phyloP scores from a whole-genome alignment of 1,140 invertebrate genomes.

The Lordiphosa stackelbergi region DNA sequence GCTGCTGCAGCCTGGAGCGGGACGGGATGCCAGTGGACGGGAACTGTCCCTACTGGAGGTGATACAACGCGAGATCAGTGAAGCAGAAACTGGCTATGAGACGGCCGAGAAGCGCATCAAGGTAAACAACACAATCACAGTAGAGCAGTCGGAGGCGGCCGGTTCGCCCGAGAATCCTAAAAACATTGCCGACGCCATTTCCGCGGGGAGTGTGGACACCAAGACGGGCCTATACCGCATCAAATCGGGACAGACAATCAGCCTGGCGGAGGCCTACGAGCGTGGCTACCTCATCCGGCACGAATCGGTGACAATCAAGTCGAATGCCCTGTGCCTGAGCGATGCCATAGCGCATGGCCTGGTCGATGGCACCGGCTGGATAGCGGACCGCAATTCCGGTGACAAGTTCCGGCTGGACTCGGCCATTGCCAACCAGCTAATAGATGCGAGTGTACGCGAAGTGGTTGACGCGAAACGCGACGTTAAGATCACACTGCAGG shows the following conservation, averaged over 20 bases:
- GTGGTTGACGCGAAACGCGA: slow-evolving; percentile 88
- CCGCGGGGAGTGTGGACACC: slow-evolving; percentile 87
- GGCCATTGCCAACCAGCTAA: slow-evolving; percentile 86
- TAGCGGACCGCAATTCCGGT: slow-evolving; percentile 89
- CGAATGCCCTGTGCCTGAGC: slow-evolving; percentile 85
- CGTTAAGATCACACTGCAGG: slow-evolving; percentile 86
- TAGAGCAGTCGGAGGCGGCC: slow-evolving; percentile 77
- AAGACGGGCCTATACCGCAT: slow-evolving; percentile 84
- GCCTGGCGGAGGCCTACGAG: slow-evolving; percentile 88
- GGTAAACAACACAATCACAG: slow-evolving; percentile 83
- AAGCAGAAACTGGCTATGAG: slow-evolving; percentile 86
- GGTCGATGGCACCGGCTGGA: slow-evolving; percentile 86
- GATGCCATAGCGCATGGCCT: slow-evolving; percentile 90
- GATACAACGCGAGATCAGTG: slow-evolving; percentile 91
- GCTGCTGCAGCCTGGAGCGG: slow-evolving; percentile 87
- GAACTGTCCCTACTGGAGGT: slow-evolving; percentile 91
- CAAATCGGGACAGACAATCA: slow-evolving; percentile 83
- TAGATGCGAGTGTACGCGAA: slow-evolving; percentile 87
- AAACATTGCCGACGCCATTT: slow-evolving; percentile 86
- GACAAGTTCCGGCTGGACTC: slow-evolving; percentile 88
- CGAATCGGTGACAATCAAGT: slow-evolving; percentile 85
- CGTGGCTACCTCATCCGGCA: slow-evolving; percentile 84
- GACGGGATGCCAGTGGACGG: slow-evolving; percentile 82
- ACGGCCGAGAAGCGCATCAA: slow-evolving; percentile 86
- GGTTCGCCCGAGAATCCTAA: slow-evolving; percentile 60